Percentiles rank a stretch among this genome's conserved stretches.
phyloP scores from a whole-genome alignment of 1,140 invertebrate species.

The Pogonomyrmex barbatus region DNA sequence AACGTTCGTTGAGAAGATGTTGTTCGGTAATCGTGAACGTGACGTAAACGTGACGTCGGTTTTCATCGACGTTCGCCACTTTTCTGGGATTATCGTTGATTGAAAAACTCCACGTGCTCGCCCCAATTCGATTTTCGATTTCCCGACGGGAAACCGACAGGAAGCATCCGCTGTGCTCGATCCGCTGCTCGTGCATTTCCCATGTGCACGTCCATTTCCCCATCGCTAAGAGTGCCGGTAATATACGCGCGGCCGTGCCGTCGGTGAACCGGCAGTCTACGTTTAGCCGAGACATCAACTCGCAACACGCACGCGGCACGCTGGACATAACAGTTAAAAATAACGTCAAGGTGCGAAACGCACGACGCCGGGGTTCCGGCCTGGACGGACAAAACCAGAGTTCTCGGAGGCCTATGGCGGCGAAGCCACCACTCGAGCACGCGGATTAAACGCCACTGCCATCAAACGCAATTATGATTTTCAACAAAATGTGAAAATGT shows the following conservation, averaged over 20 bases:
- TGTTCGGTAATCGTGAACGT: neutral
- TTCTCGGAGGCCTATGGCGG: neutral
- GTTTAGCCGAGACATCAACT: conserved; percentile 62
- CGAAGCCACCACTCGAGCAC: neutral
- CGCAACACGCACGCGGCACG: conserved; percentile 33
- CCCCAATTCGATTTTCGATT: neutral
- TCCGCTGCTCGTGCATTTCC: neutral
- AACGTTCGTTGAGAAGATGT: neutral
- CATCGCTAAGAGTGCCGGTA: conserved; percentile 24
- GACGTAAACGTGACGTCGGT: neutral
- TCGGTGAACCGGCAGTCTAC: conserved; percentile 13
- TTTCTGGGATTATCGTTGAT: neutral
- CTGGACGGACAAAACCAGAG: conserved; percentile 23
- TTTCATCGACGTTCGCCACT: neutral
- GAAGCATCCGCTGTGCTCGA: neutral
- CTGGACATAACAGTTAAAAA: conserved; percentile 72
- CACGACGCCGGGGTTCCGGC: conserved; percentile 19
- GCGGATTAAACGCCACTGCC: neutral
- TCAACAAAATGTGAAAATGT: neutral
- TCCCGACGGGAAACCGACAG: neutral
- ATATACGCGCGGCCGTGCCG: neutral
- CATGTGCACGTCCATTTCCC: neutral
- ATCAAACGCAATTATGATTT: neutral
- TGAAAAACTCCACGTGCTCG: neutral
- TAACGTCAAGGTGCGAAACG: conserved; percentile 65